Conservation (phyloP, 2,113 vertebrate genomes). For the Crotalus helleri region DNA sequence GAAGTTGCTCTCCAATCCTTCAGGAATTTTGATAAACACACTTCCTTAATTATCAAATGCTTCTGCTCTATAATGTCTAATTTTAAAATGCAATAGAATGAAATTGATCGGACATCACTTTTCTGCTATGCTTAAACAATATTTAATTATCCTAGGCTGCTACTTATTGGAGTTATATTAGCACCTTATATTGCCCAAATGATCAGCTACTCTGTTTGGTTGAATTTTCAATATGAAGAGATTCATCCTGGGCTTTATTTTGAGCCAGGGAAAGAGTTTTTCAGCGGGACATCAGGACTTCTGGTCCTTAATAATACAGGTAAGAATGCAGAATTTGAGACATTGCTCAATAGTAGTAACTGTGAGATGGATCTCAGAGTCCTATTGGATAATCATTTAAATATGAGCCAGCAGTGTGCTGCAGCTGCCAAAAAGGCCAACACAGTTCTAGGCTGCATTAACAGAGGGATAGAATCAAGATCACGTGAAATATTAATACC, state of each 20-base stretch:
- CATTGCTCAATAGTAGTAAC: not conserved
- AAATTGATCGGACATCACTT: not conserved
- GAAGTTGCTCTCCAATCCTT: not conserved
- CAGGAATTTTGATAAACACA: not conserved
- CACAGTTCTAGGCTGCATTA: too few species aligned
- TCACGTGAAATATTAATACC: too few species aligned
- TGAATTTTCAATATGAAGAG: conserved; percentile 62
- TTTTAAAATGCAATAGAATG: not conserved
- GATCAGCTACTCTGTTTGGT: conserved; percentile 50
- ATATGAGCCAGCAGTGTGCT: too few species aligned
- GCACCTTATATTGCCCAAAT: conserved; percentile 62
- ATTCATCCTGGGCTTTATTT: conserved; percentile 80
- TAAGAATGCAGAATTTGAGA: conserved; percentile 51
- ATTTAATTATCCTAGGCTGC: conserved; percentile 68
- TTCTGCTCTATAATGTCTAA: not conserved
- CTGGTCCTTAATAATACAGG: conserved; percentile 88
- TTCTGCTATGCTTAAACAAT: not conserved
- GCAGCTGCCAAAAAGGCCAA: too few species aligned
- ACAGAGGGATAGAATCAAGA: too few species aligned
- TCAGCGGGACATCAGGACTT: conserved; percentile 73
- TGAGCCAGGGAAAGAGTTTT: conserved; percentile 66
- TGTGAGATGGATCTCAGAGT: too few species aligned
- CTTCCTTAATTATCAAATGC: not conserved
- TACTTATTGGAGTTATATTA: conserved; percentile 73
- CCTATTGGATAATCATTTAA: too few species aligned